Percentiles rank a stretch among this genome's conserved stretches.
phyloP scores from a whole-genome alignment of 2,888 invertebrate genomes.

The Polymixis flavicincta region DNA sequence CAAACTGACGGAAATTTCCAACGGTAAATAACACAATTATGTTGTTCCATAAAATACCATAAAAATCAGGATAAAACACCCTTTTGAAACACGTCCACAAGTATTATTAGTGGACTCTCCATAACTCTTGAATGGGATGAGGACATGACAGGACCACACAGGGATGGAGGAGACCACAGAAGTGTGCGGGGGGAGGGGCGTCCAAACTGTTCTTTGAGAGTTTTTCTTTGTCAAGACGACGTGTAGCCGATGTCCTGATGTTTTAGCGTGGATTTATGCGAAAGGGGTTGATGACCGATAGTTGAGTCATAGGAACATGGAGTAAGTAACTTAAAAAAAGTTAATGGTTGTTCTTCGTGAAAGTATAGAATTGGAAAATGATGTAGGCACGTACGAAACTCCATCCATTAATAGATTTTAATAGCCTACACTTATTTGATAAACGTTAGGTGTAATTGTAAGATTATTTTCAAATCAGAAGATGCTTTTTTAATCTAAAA shows the following conservation, averaged over 20 bases:
- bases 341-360: background rate
- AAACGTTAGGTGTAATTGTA: background rate
- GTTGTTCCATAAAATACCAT: slow-evolving; percentile 1
- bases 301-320: slow-evolving; percentile 18
- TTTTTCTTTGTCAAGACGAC: slow-evolving; percentile 70
- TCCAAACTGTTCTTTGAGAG: slow-evolving; percentile 69
- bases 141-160: slow-evolving; percentile 52
- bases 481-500: too few species aligned
- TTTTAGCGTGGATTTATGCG: slow-evolving; percentile 55
- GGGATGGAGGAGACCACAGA: slow-evolving; percentile 4
- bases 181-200: slow-evolving; percentile 8
- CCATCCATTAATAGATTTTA: background rate
- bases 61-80: slow-evolving; percentile 13
- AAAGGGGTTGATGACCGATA: slow-evolving; percentile 47
- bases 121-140: slow-evolving; percentile 48
- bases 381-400: background rate
- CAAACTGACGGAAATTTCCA: too few species aligned
- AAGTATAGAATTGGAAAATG: background rate
- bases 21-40: background rate
- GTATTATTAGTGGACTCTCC: slow-evolving; percentile 40
- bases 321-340: background rate
- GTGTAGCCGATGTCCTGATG: slow-evolving; percentile 62
- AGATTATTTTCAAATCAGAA: too few species aligned
- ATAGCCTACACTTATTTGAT: background rate
- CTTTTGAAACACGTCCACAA: slow-evolving; percentile 21